A percentile compares a stretch with the other conserved stretches of the same genome.
Evolutionary conservation across 1,140 invertebrate species (phyloP).

Genomic region (Trichonephila clavipes): DNA sequence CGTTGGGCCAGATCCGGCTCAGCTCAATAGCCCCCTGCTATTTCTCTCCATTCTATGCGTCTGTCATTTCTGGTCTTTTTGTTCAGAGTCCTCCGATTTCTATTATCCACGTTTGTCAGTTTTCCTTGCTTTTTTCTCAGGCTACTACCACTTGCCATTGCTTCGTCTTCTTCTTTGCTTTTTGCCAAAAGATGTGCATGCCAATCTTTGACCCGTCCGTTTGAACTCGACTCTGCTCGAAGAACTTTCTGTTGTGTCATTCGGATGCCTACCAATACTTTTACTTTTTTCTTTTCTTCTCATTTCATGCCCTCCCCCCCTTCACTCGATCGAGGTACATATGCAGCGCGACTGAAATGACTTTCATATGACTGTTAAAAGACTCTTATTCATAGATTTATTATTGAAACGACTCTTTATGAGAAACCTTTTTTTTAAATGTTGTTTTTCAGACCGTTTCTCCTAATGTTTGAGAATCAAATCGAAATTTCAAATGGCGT

Average conservation of each 20-base stretch:
- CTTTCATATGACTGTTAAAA: too few relatives aligned
- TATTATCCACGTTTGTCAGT: constrained; percentile 45
- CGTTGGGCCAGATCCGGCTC: constrained; percentile 52
- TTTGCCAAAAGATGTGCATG: neutral
- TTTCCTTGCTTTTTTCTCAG: constrained; percentile 17
- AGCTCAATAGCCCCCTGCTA: constrained; percentile 74
- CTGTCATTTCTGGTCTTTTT: constrained; percentile 25
- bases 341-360: too few relatives aligned
- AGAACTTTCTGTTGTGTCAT: constrained; percentile 5
- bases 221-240: neutral
- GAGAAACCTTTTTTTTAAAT: too few relatives aligned
- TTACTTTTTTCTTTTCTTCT: neutral
- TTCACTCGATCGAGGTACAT: too few relatives aligned
- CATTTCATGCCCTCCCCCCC: too few relatives aligned
- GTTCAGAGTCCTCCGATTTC: constrained; percentile 61
- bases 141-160: neutral
- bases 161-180: neutral
- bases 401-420: too few relatives aligned
- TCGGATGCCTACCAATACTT: neutral
- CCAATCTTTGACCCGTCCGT: constrained; percentile 32
- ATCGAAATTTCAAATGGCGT: too few relatives aligned
- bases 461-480: too few relatives aligned
- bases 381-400: too few relatives aligned
- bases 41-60: constrained; percentile 48
- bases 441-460: too few relatives aligned